Percentiles rank a stretch among this genome's conserved stretches.
These are phyloP conservation scores for Amphipyra berbera DNA, from an alignment of 2,888 invertebrate species.

Conservation along the genomic window DNA sequence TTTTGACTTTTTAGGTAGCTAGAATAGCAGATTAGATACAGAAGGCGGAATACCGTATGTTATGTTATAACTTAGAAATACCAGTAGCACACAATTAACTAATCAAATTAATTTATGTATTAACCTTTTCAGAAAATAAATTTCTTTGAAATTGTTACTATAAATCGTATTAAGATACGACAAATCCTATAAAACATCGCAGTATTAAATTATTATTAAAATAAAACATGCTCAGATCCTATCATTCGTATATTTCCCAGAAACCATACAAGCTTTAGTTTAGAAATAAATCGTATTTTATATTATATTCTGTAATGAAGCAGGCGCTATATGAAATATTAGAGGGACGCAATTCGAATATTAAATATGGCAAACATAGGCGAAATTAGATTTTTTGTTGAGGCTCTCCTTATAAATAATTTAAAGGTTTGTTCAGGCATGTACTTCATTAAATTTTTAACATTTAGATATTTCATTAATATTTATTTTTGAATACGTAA, in stretches of 20 bases:
- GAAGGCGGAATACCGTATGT: too few species aligned
- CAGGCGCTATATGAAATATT: constrained; percentile 35
- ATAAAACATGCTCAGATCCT: neutral
- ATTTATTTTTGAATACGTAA: constrained; percentile 3
- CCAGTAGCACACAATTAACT: too few species aligned
- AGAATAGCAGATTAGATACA: too few species aligned
- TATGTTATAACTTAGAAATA: too few species aligned
- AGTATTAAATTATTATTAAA: neutral
- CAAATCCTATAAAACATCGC: too few species aligned
- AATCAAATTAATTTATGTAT: too few species aligned
- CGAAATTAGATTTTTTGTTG: constrained; percentile 25
- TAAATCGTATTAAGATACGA: too few species aligned
- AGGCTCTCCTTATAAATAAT: constrained; percentile 14
- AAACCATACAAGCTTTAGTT: constrained; percentile 19
- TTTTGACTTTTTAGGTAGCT: too few species aligned
- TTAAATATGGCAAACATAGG: constrained; percentile 34
- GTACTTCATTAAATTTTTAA: constrained; percentile 3
- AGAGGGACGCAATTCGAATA: constrained; percentile 32
- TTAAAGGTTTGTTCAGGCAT: constrained; percentile 21
- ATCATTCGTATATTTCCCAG: constrained; percentile 14
- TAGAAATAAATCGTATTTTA: constrained; percentile 35
- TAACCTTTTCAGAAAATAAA: too few species aligned
- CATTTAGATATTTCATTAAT: neutral
- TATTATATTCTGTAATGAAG: constrained; percentile 33
- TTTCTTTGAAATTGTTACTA: too few species aligned